Evolutionary conservation across 2,888 invertebrate genomes (phyloP).

Genomic region (Dicyrtomina minuta): DNA sequence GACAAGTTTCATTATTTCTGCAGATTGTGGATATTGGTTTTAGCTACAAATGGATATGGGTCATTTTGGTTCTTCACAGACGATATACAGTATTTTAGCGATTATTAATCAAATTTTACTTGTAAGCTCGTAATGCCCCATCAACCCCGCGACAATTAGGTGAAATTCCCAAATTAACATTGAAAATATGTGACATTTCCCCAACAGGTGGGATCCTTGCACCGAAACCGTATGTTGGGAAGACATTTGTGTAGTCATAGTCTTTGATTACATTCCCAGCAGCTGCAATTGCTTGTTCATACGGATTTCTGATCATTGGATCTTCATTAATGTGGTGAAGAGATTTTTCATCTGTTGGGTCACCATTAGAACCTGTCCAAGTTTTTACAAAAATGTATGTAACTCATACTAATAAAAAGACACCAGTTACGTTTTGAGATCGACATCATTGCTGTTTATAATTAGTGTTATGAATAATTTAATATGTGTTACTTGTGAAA

Average conservation of each 20-base stretch:
- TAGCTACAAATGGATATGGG: too few relatives aligned
- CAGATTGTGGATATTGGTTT: too few relatives aligned
- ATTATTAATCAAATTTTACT: conserved; percentile 36
- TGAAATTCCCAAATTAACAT: conserved; percentile 55
- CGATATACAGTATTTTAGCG: too few relatives aligned
- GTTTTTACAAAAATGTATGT: not conserved
- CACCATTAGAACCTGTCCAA: conserved; percentile 43
- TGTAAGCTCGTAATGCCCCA: conserved; percentile 59
- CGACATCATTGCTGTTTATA: too few relatives aligned
- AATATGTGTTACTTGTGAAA: conserved; percentile 57
- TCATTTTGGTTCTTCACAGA: too few relatives aligned
- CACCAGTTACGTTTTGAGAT: not conserved
- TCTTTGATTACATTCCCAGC: conserved; percentile 59
- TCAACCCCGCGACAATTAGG: conserved; percentile 58
- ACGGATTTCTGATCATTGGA: conserved; percentile 55
- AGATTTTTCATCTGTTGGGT: conserved; percentile 45
- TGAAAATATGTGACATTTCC: conserved; percentile 59
- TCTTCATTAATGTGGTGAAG: conserved; percentile 48
- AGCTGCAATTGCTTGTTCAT: conserved; percentile 57
- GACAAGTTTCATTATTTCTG: too few relatives aligned
- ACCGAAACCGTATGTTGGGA: conserved; percentile 59
- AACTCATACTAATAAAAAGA: not conserved
- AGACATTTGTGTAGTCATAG: conserved; percentile 61
- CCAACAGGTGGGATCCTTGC: conserved; percentile 60
- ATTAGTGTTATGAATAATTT: too few relatives aligned